phyloP scores from a whole-genome alignment of 1,140 invertebrate genomes.

The Oryzaephilus surinamensis region DNA sequence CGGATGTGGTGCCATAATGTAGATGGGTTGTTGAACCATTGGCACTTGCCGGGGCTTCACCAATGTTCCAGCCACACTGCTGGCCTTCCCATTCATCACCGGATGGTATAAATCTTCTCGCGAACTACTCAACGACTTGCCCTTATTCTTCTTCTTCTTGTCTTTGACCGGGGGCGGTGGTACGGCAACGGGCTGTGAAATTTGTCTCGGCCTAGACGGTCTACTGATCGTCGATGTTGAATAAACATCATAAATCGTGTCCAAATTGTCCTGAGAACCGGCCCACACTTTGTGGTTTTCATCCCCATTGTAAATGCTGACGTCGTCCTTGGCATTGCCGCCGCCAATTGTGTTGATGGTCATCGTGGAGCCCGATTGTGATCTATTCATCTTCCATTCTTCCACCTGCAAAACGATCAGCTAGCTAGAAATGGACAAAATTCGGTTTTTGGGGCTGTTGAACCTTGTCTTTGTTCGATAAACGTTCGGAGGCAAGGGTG shows the following conservation, averaged over 20 bases:
- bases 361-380: conserved; percentile 43
- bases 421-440: not conserved
- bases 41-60: conserved; percentile 30
- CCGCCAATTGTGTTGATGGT: conserved; percentile 45
- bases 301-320: conserved; percentile 67
- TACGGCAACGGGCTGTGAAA: conserved; percentile 61
- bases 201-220: conserved; percentile 68
- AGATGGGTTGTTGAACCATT: conserved; percentile 34
- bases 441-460: conserved; percentile 10
- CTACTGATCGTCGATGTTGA: conserved; percentile 60
- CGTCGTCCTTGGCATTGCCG: conserved; percentile 31
- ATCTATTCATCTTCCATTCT: conserved; percentile 42
- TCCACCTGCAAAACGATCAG: conserved; percentile 32
- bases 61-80: conserved; percentile 34
- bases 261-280: conserved; percentile 60
- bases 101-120: conserved; percentile 42
- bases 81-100: conserved; percentile 37
- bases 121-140: conserved; percentile 31
- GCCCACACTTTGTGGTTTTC: conserved; percentile 92
- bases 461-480: conserved; percentile 34
- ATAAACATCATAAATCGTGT: conserved; percentile 62
- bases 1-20: conserved; percentile 33
- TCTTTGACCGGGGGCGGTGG: conserved; percentile 60
- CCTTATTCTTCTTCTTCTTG: conserved; percentile 48
- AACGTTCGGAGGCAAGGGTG: conserved; percentile 32